Base-by-base conservation (phyloP, 2,888 invertebrate genomes). In the Hartigia nigra region DNA sequence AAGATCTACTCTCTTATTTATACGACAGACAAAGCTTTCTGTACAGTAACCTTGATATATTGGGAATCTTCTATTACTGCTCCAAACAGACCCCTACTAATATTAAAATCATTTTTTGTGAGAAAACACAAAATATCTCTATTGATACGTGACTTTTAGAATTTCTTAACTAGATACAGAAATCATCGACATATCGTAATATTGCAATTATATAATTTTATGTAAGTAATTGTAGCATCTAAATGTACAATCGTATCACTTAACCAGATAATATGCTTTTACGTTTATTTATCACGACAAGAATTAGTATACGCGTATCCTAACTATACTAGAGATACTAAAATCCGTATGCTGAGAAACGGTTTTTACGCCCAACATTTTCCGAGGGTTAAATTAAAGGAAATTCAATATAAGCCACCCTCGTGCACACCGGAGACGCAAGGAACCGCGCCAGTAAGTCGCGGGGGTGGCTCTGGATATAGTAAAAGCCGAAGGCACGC, bases 401-500 rank as follows among this genome's bases (percentile, higher is more conserved):
- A 87, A 87, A 87, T 87, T 85, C 86, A 85, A 88, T 88, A 88
- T 88, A 88, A 89, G 85, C 86, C 75, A 35, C 70, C 75, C 75
- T 77, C 12, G 34, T 37, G 74, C 39, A n/a, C 77, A 55, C 12
- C 75, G 72, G 70, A 79, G 74, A 74, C 74, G 76, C 37, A 34
- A 74, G 76, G 75, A 75, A 72, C 34, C 81, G 81, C 81, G 84
- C 78, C 81, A 80, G 81, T 79, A 81, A 82, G 84, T 70, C n/a
- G 70, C 72, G 86, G 86, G 88, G 85, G 87, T 86, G 85, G 83
- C 86, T 85, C 79, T 77, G 77, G 77, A 80, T 84, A 88, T 83
- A 84, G 87, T 84, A 85, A 88, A 87, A 86, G 86, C 85, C 84
- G 85, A 85, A 87, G 87, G 90, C 91, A 91, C 91, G 91, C 89